Conservation (phyloP, 2,888 invertebrate species). For the Tuta absoluta region DNA sequence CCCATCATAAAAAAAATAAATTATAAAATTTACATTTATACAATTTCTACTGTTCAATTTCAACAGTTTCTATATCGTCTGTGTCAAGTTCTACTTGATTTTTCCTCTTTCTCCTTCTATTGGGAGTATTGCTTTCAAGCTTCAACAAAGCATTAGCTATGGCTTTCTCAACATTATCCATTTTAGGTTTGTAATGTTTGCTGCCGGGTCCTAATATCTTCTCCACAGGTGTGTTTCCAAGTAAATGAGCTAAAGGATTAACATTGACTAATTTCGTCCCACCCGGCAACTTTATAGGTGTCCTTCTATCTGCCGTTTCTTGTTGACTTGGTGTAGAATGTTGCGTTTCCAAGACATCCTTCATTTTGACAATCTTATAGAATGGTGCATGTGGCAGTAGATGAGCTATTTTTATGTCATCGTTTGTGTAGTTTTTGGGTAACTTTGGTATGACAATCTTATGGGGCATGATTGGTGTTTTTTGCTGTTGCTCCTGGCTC, state of each 20-base stretch:
- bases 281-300: constrained; percentile 46
- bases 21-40: no score
- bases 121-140: constrained; percentile 36
- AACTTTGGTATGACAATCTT: constrained; percentile 56
- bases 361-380: constrained; percentile 66
- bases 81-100: constrained; percentile 17
- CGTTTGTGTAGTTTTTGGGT: constrained; percentile 39
- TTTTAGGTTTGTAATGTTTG: constrained; percentile 55
- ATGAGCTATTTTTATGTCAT: constrained; percentile 59
- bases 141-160: constrained; percentile 55
- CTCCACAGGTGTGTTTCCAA: constrained; percentile 49
- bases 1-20: no score
- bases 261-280: constrained; percentile 62
- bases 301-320: neutral
- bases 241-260: constrained; percentile 65
- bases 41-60: neutral
- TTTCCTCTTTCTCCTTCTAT: constrained; percentile 25
- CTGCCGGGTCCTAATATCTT: constrained; percentile 44
- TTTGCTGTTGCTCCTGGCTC: constrained; percentile 42
- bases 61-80: neutral
- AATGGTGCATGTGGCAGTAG: constrained; percentile 61
- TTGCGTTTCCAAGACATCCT: constrained; percentile 40
- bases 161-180: constrained; percentile 49
- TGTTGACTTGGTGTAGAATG: neutral
- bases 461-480: constrained; percentile 36